A percentile compares a stretch with the other conserved stretches of the same genome.
These are phyloP conservation scores for Brachionus rotundiformis DNA, from an alignment of 1,140 invertebrate genomes.

Conservation along the genomic window DNA sequence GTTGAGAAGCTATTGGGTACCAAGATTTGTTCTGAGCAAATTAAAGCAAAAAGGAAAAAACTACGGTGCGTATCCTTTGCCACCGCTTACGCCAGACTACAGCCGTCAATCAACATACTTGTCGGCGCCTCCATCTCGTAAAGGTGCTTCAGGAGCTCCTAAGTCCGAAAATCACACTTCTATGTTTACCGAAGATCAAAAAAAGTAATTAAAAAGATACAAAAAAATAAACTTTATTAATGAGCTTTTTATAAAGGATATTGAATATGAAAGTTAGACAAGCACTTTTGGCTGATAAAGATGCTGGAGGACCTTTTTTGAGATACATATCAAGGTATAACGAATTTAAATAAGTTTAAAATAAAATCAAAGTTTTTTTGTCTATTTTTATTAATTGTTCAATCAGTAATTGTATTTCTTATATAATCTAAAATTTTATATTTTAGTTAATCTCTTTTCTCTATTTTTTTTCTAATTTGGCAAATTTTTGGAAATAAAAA, in stretches of 20 bases:
- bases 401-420: too few relatives aligned
- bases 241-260: too few relatives aligned
- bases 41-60: slow-evolving; percentile 43
- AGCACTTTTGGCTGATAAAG: slow-evolving; percentile 59
- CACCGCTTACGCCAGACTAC: slow-evolving; percentile 19
- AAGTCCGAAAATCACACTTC: slow-evolving; percentile 56
- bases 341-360: too few relatives aligned
- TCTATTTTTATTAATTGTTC: too few relatives aligned
- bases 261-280: slow-evolving; percentile 57
- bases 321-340: slow-evolving; percentile 43
- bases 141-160: slow-evolving; percentile 53
- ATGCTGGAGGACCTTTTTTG: slow-evolving; percentile 62
- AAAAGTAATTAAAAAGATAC: slow-evolving; percentile 28
- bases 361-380: too few relatives aligned
- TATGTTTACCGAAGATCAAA: slow-evolving; percentile 23
- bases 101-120: slow-evolving; percentile 54
- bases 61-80: not conserved
- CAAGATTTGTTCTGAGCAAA: slow-evolving; percentile 56
- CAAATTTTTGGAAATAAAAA: too few relatives aligned
- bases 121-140: not conserved
- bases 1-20: slow-evolving; percentile 63
- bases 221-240: too few relatives aligned
- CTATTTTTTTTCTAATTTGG: too few relatives aligned
- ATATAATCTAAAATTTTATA: too few relatives aligned
- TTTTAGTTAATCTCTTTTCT: too few relatives aligned